These are phyloP conservation scores for Habrosyne pyritoides DNA, from an alignment of 2,888 invertebrate genomes.

Conservation along the genomic window DNA sequence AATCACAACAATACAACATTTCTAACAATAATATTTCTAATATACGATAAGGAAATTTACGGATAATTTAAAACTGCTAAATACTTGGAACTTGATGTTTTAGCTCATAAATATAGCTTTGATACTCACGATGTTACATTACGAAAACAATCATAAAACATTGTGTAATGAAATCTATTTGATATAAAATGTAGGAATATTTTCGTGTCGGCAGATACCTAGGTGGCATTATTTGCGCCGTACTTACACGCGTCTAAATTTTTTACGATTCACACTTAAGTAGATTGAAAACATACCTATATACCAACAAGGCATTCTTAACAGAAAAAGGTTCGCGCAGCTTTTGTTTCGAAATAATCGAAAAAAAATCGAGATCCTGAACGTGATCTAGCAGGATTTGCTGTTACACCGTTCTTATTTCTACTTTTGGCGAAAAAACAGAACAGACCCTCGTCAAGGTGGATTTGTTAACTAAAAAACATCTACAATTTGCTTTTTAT, in stretches of 20 bases:
- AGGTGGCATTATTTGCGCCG: background rate
- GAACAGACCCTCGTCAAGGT: conserved; percentile 73
- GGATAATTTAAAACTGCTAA: no score
- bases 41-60: no score
- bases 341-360: conserved; percentile 50
- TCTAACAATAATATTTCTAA: no score
- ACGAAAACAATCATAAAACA: no score
- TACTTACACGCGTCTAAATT: background rate
- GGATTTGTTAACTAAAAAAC: conserved; percentile 80
- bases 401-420: conserved; percentile 72
- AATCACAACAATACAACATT: background rate
- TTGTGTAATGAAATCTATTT: no score
- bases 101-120: no score
- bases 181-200: background rate
- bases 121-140: no score
- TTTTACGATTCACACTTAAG: background rate
- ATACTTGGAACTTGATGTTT: no score
- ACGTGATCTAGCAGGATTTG: conserved; percentile 72
- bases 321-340: conserved; percentile 4
- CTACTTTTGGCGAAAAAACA: conserved; percentile 66
- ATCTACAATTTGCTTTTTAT: conserved; percentile 76
- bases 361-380: conserved; percentile 59
- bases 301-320: background rate
- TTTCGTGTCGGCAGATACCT: no score
- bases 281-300: background rate